Conservation (phyloP, 2,113 vertebrate species). For the Indri indri region DNA sequence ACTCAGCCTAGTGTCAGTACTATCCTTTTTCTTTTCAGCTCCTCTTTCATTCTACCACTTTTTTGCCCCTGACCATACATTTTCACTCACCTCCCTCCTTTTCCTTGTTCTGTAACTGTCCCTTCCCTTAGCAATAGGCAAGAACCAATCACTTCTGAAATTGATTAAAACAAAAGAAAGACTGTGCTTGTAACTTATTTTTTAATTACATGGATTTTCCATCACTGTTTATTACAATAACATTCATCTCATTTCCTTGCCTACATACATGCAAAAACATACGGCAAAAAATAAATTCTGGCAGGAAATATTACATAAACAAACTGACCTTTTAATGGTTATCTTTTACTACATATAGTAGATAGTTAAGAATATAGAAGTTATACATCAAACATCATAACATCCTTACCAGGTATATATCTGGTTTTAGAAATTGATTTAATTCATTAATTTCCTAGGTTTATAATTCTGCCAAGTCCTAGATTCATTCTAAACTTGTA, state of each 20-base stretch:
- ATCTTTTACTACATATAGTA: slow-evolving; percentile 28
- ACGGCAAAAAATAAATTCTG: slow-evolving; percentile 10
- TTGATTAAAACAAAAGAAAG: slow-evolving; percentile 58
- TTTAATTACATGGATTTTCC: slow-evolving; percentile 49
- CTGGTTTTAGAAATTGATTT: slow-evolving; percentile 36
- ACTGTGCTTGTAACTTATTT: slow-evolving; percentile 10
- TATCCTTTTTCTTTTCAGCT: background rate
- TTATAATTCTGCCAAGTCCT: slow-evolving; percentile 39
- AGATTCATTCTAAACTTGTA: background rate
- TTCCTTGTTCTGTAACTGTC: background rate
- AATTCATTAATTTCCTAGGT: slow-evolving; percentile 1
- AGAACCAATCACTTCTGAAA: slow-evolving; percentile 10
- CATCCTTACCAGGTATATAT: slow-evolving; percentile 2
- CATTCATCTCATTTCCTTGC: slow-evolving; percentile 37
- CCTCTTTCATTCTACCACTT: background rate
- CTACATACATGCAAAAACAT: slow-evolving; percentile 52
- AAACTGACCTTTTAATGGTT: slow-evolving; percentile 4
- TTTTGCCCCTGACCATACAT: background rate
- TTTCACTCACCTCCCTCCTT: background rate
- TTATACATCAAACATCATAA: slow-evolving; percentile 25
- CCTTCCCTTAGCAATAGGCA: background rate
- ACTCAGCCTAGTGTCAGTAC: background rate
- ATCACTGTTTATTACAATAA: slow-evolving; percentile 63
- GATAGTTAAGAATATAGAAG: slow-evolving; percentile 47
- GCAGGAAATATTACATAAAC: slow-evolving; percentile 28